These are phyloP conservation scores for Eidolon dupreanum DNA, from an alignment of 2,797 vertebrate genomes.

Conservation along the genomic window DNA sequence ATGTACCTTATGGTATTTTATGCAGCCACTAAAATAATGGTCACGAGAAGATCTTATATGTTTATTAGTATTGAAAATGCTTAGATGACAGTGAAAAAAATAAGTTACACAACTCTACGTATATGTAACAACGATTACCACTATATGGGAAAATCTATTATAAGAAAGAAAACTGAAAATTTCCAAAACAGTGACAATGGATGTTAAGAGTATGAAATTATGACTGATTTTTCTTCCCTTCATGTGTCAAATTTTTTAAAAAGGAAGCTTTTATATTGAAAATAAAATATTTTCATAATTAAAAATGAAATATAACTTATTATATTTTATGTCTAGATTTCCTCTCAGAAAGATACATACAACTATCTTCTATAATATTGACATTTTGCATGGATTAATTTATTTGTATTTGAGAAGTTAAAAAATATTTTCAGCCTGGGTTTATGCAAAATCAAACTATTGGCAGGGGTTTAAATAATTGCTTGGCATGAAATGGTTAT, in stretches of 20 bases:
- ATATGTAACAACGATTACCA: neutral
- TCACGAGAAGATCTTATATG: neutral
- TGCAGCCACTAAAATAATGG: neutral
- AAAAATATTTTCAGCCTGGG: neutral
- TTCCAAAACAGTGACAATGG: neutral
- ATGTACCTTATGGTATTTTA: neutral
- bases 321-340: conserved; percentile 18
- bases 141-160: neutral
- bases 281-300: neutral
- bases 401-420: neutral
- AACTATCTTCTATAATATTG: neutral
- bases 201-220: neutral
- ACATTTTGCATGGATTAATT: neutral
- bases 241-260: neutral
- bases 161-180: conserved; percentile 15
- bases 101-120: neutral
- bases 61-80: conserved; percentile 33
- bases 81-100: neutral
- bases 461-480: neutral
- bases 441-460: neutral
- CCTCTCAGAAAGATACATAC: neutral
- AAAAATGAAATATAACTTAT: neutral
- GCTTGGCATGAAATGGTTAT: neutral
- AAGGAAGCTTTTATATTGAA: neutral
- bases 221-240: neutral